These are phyloP conservation scores for Himalopsyche anomala DNA, from an alignment of 2,888 invertebrate genomes.

Conservation along the genomic window DNA sequence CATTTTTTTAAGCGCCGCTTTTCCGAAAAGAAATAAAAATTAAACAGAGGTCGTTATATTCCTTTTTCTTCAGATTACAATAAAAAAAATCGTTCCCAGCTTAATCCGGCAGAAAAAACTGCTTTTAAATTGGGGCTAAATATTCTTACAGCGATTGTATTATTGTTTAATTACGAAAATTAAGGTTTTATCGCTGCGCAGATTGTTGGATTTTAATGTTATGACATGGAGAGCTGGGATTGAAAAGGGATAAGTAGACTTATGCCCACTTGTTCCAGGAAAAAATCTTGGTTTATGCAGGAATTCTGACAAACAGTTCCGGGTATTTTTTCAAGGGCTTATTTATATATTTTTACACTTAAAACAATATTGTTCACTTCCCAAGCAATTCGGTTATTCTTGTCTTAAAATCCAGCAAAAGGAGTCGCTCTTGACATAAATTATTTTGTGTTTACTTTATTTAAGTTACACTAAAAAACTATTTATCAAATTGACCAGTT, in stretches of 20 bases:
- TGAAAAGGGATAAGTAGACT: background rate
- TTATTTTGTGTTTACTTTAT: no score
- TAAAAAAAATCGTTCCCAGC: slow-evolving; percentile 22
- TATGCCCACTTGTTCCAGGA: no score
- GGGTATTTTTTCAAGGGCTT: no score
- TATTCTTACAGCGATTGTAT: slow-evolving; percentile 16
- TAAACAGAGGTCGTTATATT: slow-evolving; percentile 41
- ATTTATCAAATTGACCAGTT: no score
- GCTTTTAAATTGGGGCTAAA: slow-evolving; percentile 41
- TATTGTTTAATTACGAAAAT: slow-evolving; percentile 42
- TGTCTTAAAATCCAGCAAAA: no score
- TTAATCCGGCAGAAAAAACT: slow-evolving; percentile 25
- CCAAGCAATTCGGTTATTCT: no score
- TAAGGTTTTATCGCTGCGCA: slow-evolving; percentile 19
- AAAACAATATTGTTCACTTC: no score
- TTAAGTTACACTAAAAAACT: no score
- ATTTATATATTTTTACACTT: no score
- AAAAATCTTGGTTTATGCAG: no score
- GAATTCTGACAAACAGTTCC: no score
- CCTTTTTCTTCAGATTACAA: slow-evolving; percentile 35
- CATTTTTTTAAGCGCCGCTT: slow-evolving; percentile 42
- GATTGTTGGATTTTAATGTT: slow-evolving; percentile 20
- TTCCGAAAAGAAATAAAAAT: slow-evolving; percentile 30
- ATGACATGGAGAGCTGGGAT: background rate
- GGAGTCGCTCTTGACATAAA: no score